These are phyloP conservation scores for Cantharis lateralis DNA, from an alignment of 2,888 invertebrate genomes.

Conservation along the genomic window DNA sequence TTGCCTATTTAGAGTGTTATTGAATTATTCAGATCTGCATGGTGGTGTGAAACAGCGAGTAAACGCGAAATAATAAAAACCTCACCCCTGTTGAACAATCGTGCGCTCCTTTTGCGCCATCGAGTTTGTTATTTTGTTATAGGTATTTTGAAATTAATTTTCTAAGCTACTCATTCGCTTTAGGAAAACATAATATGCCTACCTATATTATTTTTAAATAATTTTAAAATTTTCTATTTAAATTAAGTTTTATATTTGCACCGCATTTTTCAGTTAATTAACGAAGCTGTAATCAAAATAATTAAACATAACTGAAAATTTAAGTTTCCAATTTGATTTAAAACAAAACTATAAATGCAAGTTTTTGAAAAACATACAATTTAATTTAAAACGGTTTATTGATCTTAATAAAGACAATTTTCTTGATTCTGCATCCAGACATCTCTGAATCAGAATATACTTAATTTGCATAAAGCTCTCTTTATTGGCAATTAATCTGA, in stretches of 20 bases:
- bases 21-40: conserved; percentile 53
- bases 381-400: too few species aligned
- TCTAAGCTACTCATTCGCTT: conserved; percentile 3
- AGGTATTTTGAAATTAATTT: conserved; percentile 24
- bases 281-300: not conserved
- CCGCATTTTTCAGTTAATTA: not conserved
- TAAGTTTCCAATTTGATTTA: not conserved
- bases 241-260: not conserved
- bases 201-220: not conserved
- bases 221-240: not conserved
- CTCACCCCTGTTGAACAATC: conserved; percentile 44
- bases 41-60: conserved; percentile 51
- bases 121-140: conserved; percentile 31
- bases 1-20: conserved; percentile 51
- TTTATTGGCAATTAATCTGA: too few species aligned
- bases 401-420: too few species aligned
- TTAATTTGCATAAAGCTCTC: too few species aligned
- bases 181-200: not conserved
- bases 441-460: too few species aligned
- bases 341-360: too few species aligned
- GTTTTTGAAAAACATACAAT: too few species aligned
- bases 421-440: too few species aligned
- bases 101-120: conserved; percentile 34
- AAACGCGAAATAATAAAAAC: conserved; percentile 51
- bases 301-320: not conserved